phyloP scores from a whole-genome alignment of 2,113 vertebrate genomes.

The Chloebia gouldiae region DNA sequence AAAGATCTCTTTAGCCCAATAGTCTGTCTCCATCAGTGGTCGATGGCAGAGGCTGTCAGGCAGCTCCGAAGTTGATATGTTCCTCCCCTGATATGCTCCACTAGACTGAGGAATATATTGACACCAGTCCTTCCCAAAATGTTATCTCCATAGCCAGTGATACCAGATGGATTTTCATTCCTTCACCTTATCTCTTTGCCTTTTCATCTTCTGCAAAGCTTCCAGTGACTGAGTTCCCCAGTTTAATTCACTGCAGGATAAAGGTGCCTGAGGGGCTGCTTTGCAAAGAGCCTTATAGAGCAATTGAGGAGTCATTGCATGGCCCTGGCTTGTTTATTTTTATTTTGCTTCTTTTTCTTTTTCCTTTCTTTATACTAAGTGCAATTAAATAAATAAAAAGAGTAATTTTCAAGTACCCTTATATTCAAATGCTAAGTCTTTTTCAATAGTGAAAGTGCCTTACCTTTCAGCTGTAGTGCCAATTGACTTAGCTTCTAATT shows the following conservation, averaged over 20 bases:
- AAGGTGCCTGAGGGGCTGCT: background rate
- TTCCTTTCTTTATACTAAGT: background rate
- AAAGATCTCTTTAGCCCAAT: background rate
- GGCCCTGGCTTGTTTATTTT: background rate
- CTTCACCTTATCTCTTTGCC: background rate
- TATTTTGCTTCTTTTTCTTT: background rate
- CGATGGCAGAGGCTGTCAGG: background rate
- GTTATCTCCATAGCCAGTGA: background rate
- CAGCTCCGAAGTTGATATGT: background rate
- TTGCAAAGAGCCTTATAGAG: background rate
- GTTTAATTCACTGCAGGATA: background rate
- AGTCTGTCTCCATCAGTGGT: background rate
- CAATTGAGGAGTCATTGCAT: background rate
- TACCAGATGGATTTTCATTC: background rate
- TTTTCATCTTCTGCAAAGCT: background rate
- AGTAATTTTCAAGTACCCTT: background rate
- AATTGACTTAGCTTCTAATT: background rate
- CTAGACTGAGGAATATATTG: fast-evolving
- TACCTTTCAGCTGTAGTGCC: background rate
- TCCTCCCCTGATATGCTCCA: background rate
- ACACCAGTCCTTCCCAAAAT: fast-evolving
- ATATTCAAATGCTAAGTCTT: background rate
- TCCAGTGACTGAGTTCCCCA: background rate
- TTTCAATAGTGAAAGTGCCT: background rate
- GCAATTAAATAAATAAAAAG: background rate